These are phyloP conservation scores for Enteromius treurensis DNA, from an alignment of 2,797 vertebrate species.

Conservation along the genomic window DNA sequence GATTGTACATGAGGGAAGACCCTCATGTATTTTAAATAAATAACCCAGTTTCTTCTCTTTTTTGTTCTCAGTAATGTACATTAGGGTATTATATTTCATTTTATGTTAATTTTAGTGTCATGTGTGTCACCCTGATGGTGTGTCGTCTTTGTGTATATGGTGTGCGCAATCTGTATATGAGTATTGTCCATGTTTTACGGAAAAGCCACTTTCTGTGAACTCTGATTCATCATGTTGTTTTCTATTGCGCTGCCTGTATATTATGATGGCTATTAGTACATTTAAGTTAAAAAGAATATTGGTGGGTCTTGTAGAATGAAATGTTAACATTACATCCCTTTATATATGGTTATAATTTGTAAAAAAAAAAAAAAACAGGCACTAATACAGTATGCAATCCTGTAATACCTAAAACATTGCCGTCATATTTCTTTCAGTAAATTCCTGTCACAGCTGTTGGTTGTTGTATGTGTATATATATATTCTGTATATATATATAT, in stretches of 20 bases:
- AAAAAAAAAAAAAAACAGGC: neutral
- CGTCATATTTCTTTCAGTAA: neutral
- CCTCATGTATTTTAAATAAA: neutral
- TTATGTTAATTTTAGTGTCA: neutral
- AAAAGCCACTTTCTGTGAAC: neutral
- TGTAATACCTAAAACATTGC: neutral
- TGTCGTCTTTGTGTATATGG: neutral
- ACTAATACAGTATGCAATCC: neutral
- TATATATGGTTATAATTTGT: neutral
- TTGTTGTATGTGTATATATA: neutral
- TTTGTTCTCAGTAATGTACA: neutral
- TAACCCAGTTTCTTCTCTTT: neutral
- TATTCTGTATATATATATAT: no score
- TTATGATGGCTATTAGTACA: no score
- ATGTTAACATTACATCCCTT: neutral
- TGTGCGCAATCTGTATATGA: neutral
- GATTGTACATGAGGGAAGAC: no score
- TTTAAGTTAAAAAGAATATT: neutral
- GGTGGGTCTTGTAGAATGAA: neutral
- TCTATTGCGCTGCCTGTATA: neutral
- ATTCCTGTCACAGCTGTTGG: neutral
- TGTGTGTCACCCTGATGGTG: neutral
- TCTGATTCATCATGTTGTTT: neutral
- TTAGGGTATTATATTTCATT: neutral
- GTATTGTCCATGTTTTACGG: neutral